A percentile compares a stretch with the other conserved stretches of the same genome.
phyloP scores from a whole-genome alignment of 2,113 vertebrate species.

The Vanacampus margaritifer region DNA sequence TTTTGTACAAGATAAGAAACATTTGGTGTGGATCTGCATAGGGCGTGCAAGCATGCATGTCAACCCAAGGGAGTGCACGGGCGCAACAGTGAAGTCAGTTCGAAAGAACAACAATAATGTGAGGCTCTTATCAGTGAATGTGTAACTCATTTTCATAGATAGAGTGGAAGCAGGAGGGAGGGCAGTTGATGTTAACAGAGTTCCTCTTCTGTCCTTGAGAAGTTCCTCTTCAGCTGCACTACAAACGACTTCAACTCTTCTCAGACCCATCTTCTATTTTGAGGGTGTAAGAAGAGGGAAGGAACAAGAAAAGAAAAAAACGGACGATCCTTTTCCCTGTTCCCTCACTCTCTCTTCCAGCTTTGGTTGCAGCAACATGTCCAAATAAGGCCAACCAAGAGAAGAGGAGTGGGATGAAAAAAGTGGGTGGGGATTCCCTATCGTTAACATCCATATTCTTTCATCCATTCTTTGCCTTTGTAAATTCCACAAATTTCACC shows the following conservation, averaged over 20 bases:
- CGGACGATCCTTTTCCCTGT: constrained; percentile 56
- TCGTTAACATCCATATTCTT: constrained; percentile 29
- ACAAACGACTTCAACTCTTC: constrained; percentile 33
- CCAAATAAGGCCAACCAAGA: constrained; percentile 86
- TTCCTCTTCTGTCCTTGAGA: constrained; percentile 44
- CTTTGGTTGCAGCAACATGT: constrained; percentile 65
- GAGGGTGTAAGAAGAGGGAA: constrained; percentile 34
- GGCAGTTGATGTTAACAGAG: constrained; percentile 22
- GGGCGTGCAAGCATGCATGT: background rate
- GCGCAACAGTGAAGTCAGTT: constrained; percentile 8
- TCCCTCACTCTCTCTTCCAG: constrained; percentile 38
- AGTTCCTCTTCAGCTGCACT: constrained; percentile 41
- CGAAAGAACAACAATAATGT: background rate
- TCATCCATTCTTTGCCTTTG: constrained; percentile 48
- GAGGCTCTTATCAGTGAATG: constrained; percentile 23
- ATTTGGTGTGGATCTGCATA: constrained; percentile 6
- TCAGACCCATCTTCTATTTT: constrained; percentile 37
- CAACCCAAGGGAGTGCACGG: constrained; percentile 3
- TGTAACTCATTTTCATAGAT: constrained; percentile 57
- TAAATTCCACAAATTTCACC: constrained; percentile 42
- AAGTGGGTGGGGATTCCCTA: constrained; percentile 58
- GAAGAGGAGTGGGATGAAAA: constrained; percentile 55
- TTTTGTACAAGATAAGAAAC: background rate
- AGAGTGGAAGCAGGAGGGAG: constrained; percentile 12
- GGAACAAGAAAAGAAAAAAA: constrained; percentile 47